Base-by-base conservation (phyloP, 2,797 vertebrate genomes). In the Pseudochirops corinnae region DNA sequence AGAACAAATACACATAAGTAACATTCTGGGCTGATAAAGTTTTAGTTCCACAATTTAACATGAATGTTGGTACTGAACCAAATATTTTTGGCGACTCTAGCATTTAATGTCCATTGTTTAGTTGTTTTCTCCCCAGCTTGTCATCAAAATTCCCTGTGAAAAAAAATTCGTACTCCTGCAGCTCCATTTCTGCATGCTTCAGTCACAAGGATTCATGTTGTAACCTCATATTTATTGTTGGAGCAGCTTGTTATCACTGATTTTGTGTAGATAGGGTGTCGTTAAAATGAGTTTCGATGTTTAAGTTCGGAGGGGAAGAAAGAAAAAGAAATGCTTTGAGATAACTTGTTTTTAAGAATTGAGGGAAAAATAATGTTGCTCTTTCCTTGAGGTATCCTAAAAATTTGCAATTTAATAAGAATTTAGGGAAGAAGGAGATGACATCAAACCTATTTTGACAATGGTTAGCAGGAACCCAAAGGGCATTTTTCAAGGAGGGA, bases 161-260 rank as follows among this genome's bases (percentile, higher is more conserved):
- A n/a, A 46, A 28, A 14, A 56, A 4, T 2, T 92, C 90, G 90
- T 50, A 6, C 91, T 82, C 90, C 92, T 98, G 96, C 94, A 96
- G 97, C 97, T 97, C 94, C 95, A 96, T 98, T 97, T 98, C 98
- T 98, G 97, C 98, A 97, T 98, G 98, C 93, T 97, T 97, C 96
- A 97, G 98, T 98, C 98, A 97, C 97, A 96, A 98, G 97, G 97
- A 97, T 98, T 97, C 98, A 53, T 95, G 92, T 98, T 97, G 95
- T 98, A 98, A 97, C 97, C 98, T 98, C 97, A 98, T 96, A 91
- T 98, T 98, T 98, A 97, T 98, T 98, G 95, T 95, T 98, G 96
- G 98, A 92, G 96, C 97, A 98, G 98, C 98, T 98, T 97, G 90
- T 93, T 97, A 97, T 97, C 94, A 93, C 82, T 98, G 91, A 94